These are phyloP conservation scores for Carassius gibelio DNA, from an alignment of 2,113 vertebrate species.

Conservation along the genomic window DNA sequence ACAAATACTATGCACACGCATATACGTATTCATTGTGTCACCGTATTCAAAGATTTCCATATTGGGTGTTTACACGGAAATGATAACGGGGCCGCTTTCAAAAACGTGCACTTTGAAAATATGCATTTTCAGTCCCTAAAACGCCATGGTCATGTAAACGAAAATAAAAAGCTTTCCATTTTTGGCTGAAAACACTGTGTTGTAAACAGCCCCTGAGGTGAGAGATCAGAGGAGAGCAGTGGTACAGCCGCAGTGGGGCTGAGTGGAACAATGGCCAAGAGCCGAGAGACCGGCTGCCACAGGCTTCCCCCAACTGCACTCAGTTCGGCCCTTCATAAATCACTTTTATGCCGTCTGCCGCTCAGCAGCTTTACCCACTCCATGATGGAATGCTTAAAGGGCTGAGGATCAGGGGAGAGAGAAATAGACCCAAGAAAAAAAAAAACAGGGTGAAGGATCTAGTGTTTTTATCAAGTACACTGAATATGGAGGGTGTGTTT, in stretches of 20 bases:
- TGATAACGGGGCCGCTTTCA: no score
- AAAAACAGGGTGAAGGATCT: conserved; percentile 1
- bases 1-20: no score
- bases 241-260: conserved; percentile 70
- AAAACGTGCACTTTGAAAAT: no score
- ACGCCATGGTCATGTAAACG: no score
- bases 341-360: conserved; percentile 73
- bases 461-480: conserved; percentile 2
- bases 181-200: no score
- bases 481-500: neutral
- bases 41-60: no score
- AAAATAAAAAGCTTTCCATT: no score
- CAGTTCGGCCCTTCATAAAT: conserved; percentile 76
- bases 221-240: conserved; percentile 62
- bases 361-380: conserved; percentile 73
- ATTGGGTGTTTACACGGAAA: no score
- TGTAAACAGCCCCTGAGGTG: neutral
- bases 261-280: conserved; percentile 67
- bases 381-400: conserved; percentile 75
- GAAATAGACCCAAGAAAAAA: neutral
- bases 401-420: conserved; percentile 56
- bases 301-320: conserved; percentile 69
- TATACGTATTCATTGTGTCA: no score
- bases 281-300: conserved; percentile 68
- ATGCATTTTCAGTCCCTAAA: no score